Evolutionary conservation across 2,888 invertebrate species (phyloP).

Genomic region (Anoncus sp.): DNA sequence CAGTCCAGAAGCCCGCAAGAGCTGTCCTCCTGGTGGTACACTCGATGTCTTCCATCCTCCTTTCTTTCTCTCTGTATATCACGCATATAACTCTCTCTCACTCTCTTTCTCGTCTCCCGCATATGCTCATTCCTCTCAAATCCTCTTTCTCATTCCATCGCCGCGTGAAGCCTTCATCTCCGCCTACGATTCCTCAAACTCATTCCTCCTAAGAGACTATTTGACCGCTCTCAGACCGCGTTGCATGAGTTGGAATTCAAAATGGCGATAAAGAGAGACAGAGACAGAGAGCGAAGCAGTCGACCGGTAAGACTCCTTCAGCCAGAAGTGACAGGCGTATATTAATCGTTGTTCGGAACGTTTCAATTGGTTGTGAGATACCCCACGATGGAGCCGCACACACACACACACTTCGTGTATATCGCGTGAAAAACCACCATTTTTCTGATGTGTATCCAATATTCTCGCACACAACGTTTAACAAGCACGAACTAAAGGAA

Average conservation of each 20-base stretch:
- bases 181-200: conserved; percentile 82
- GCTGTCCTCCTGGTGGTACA: conserved; percentile 31
- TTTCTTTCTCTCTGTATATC: conserved; percentile 43
- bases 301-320: conserved; percentile 26
- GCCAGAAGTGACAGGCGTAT: conserved; percentile 75
- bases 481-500: neutral
- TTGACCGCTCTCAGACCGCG: conserved; percentile 58
- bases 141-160: conserved; percentile 50
- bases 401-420: conserved; percentile 34
- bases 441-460: conserved; percentile 1
- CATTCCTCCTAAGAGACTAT: conserved; percentile 68
- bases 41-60: conserved; percentile 67
- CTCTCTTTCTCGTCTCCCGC: conserved; percentile 69
- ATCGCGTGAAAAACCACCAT: conserved; percentile 51
- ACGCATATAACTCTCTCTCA: conserved; percentile 54
- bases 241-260: conserved; percentile 75
- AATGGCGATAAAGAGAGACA: conserved; percentile 72
- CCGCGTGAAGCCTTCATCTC: conserved; percentile 80
- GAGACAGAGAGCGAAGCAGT: neutral
- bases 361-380: conserved; percentile 78
- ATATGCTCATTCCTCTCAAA: conserved; percentile 62
- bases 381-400: conserved; percentile 55
- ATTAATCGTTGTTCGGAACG: conserved; percentile 77
- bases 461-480: neutral
- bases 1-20: conserved; percentile 31